Conservation (phyloP, 2,888 invertebrate genomes). For the Orthosia incerta region DNA sequence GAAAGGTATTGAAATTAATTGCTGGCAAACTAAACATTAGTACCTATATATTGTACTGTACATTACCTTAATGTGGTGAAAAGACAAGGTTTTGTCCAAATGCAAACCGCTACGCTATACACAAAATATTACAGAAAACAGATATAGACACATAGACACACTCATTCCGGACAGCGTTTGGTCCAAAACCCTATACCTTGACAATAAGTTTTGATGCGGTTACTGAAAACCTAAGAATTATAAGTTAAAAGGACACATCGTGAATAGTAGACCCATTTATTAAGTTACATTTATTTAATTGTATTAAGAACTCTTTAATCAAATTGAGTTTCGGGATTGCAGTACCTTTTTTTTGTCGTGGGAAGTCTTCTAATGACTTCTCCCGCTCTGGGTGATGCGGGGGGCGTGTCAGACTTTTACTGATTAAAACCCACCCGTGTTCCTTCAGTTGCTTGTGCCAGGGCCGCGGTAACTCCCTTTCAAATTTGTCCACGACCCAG, state of each 20-base stretch:
- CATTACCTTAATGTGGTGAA: constrained; percentile 13
- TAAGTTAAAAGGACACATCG: background rate
- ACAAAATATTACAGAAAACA: background rate
- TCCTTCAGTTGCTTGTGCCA: no score
- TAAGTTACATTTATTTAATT: background rate
- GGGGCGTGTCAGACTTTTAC: no score
- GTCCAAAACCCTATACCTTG: constrained; percentile 1
- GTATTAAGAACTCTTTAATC: no score
- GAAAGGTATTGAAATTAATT: background rate
- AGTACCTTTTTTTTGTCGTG: no score
- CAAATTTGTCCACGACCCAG: no score
- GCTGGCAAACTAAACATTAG: background rate
- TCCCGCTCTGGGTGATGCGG: no score
- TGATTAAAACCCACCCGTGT: no score
- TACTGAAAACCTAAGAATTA: background rate
- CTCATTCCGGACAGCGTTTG: background rate
- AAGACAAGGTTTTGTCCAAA: background rate
- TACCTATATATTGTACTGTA: constrained; percentile 7
- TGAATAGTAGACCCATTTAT: background rate
- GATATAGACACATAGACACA: background rate
- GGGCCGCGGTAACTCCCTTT: no score
- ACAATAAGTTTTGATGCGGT: background rate
- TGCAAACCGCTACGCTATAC: background rate
- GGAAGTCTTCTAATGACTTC: no score
- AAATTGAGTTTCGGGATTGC: no score